Evolutionary conservation across 2,888 invertebrate genomes (phyloP), one percentile per base, ranked within the genome.

Genomic region (Apomyelois bistriatella): DNA sequence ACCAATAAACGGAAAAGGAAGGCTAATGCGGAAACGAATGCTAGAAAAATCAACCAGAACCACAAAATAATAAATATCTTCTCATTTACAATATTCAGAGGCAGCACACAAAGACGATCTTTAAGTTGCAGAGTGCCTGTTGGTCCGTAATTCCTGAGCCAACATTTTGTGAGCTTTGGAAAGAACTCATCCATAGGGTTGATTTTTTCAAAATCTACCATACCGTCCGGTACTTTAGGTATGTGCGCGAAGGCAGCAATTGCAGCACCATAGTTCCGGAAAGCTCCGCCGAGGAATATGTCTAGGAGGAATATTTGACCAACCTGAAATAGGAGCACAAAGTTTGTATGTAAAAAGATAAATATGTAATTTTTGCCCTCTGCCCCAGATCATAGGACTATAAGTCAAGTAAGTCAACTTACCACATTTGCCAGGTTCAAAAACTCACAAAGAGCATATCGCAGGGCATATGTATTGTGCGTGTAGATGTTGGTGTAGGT

Each of bases 1-100:
- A 94, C 84, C 35, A 92, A 58, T 0, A 92, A 58, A 55, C 96
- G 92, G 77, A 94, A 96, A 0, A 94, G 61, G 4, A 96, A 76
- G 47, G 94, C 93, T 4, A 94, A 58, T 4, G 91, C 85, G 0
- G 95, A 93, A 13, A 94, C 63, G 3, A 92, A 69, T 0, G 93
- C 85, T 49, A 96, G 86, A 42, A 93, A 74, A 17, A 94, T 85
- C 10, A 95, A 90, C 94, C 96, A 96, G 72, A 94, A 92, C 94
- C 95, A 95, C 0, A 95, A 78, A 48, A 95, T 92, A 0, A 94
- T 88, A 67, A 94, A 95, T 60, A 96, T 92, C 74, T 96, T 96
- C 70, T 96, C 95, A 70, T 96, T 95, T 41, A 96, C 92, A 60
- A 95, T 93, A 69, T 96, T 96, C 7, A 96, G 69, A 0, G 96